Percentiles rank a stretch among this genome's conserved stretches.
Conservation (phyloP, 2,113 vertebrate species). For the Tringa solitaria region DNA sequence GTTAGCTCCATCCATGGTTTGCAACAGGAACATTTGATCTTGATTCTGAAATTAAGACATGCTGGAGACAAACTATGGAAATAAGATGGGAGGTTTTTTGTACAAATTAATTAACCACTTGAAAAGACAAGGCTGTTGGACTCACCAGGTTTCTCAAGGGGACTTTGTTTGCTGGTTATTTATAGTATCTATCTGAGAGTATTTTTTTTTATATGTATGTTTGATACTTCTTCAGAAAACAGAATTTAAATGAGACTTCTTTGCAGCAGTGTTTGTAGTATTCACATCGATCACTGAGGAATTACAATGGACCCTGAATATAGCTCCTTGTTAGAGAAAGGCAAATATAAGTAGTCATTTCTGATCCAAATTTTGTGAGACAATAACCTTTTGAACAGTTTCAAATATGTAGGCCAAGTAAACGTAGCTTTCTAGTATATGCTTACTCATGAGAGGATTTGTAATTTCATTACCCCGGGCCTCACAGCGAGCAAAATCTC, state of each 20-base stretch:
- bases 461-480: neutral
- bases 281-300: neutral
- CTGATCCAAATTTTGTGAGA: conserved; percentile 23
- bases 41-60: neutral
- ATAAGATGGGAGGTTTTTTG: neutral
- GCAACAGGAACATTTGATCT: neutral
- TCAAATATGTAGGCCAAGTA: conserved; percentile 14
- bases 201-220: neutral
- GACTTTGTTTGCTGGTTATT: neutral
- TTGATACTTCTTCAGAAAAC: neutral
- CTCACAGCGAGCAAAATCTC: neutral
- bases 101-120: neutral
- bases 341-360: neutral
- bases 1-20: neutral
- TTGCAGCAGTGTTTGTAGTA: neutral
- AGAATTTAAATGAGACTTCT: neutral
- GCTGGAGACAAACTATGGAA: neutral
- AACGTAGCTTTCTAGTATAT: neutral
- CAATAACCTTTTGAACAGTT: conserved; percentile 42
- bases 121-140: neutral
- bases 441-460: conserved; percentile 44
- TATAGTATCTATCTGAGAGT: neutral
- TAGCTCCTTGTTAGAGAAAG: conserved; percentile 1
- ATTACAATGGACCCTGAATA: neutral
- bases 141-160: neutral